Percentiles rank a stretch among this genome's conserved stretches.
Conservation (phyloP, 2,888 invertebrate genomes). For the Aporophyla nigra region DNA sequence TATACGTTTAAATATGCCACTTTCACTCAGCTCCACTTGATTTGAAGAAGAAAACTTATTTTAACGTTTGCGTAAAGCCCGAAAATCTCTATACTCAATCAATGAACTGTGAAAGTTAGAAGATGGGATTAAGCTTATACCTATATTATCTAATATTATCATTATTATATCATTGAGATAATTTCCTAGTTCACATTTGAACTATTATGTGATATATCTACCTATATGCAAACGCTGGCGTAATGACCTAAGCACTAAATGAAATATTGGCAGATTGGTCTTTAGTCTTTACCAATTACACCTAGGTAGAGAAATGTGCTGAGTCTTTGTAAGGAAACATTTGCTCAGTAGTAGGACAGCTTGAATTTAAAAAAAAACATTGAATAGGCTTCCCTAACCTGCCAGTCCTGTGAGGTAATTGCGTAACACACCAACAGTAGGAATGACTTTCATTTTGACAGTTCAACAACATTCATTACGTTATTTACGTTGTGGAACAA, state of each 20-base stretch:
- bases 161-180: constrained; percentile 44
- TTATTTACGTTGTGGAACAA: no score
- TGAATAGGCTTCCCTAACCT: background rate
- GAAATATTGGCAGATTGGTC: background rate
- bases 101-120: constrained; percentile 52
- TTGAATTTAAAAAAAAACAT: background rate
- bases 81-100: constrained; percentile 46
- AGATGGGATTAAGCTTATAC: constrained; percentile 33
- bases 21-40: constrained; percentile 62
- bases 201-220: constrained; percentile 5
- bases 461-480: no score
- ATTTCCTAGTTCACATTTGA: constrained; percentile 14
- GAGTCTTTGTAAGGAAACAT: background rate
- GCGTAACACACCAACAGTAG: no score
- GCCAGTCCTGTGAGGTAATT: background rate
- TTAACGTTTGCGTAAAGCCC: constrained; percentile 31
- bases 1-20: constrained; percentile 68
- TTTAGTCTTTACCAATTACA: background rate
- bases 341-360: background rate
- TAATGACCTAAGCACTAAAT: background rate
- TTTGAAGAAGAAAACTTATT: constrained; percentile 26
- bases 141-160: constrained; percentile 16
- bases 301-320: background rate
- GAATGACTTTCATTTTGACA: no score
- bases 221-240: background rate